These are phyloP conservation scores for Brachypalpus laphriformis DNA, from an alignment of 2,888 invertebrate genomes.

Conservation along the genomic window DNA sequence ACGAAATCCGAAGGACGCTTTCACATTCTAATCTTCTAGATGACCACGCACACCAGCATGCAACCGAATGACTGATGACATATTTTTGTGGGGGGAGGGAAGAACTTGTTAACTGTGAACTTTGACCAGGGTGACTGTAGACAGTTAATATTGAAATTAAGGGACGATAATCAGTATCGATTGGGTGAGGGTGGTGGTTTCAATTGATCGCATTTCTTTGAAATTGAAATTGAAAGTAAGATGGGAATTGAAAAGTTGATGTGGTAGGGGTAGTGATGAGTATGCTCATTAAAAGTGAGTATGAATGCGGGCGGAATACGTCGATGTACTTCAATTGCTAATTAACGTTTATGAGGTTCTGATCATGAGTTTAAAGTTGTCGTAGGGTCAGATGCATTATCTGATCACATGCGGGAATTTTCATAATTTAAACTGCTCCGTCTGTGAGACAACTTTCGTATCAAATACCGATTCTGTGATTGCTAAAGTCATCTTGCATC, in stretches of 20 bases:
- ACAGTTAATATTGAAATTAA: slow-evolving; percentile 62
- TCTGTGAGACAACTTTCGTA: no score
- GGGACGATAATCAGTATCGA: slow-evolving; percentile 56
- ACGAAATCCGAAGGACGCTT: slow-evolving; percentile 15
- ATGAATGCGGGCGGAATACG: slow-evolving; percentile 28
- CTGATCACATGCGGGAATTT: not conserved
- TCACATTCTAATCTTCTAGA: slow-evolving; percentile 28
- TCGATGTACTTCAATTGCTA: slow-evolving; percentile 32
- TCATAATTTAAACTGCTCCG: no score
- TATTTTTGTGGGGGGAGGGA: slow-evolving; percentile 31
- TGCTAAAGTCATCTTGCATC: no score
- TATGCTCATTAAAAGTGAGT: slow-evolving; percentile 12
- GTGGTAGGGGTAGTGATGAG: not conserved
- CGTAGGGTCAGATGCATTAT: not conserved
- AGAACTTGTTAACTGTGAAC: slow-evolving; percentile 47
- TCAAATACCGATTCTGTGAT: no score
- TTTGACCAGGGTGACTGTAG: slow-evolving; percentile 52
- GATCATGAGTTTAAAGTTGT: slow-evolving; percentile 3
- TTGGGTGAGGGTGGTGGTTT: slow-evolving; percentile 24
- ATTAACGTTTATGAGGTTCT: slow-evolving; percentile 17
- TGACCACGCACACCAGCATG: slow-evolving; percentile 35
- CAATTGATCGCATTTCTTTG: slow-evolving; percentile 47
- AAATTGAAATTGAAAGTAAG: slow-evolving; percentile 24
- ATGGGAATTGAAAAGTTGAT: slow-evolving; percentile 1
- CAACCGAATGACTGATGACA: slow-evolving; percentile 61